Percentiles rank a stretch among this genome's conserved stretches.
Evolutionary conservation across 2,797 vertebrate genomes (phyloP).

Genomic region (Chromis chromis): DNA sequence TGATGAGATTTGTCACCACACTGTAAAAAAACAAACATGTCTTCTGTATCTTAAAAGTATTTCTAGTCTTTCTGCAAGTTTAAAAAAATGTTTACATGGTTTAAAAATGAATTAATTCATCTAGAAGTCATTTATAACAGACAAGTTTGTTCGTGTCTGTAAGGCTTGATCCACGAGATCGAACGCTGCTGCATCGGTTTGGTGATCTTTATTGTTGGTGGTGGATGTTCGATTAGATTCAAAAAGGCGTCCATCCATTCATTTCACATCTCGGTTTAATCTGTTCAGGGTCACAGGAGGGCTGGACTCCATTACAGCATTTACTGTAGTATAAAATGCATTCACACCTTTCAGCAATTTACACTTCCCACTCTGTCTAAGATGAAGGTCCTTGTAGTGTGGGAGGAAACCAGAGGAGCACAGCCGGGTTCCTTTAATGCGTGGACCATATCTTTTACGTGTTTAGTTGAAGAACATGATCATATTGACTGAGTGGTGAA

Average conservation of each 20-base stretch:
- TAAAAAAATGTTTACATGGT: too few species aligned
- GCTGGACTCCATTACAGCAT: too few species aligned
- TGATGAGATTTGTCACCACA: too few species aligned
- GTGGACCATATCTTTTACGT: background rate
- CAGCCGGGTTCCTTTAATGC: background rate
- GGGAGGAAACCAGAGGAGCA: background rate
- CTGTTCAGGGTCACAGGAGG: background rate
- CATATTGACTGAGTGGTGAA: background rate
- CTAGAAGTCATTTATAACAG: too few species aligned
- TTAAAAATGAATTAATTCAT: too few species aligned
- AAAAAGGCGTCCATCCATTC: background rate
- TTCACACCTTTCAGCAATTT: slow-evolving; percentile 2
- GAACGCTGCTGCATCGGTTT: too few species aligned
- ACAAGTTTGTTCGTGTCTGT: too few species aligned
- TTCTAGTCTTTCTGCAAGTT: too few species aligned
- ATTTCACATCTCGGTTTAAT: background rate
- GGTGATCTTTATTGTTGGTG: too few species aligned
- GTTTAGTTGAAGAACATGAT: background rate
- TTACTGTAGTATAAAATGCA: background rate
- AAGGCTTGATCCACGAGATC: too few species aligned
- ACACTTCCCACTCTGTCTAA: slow-evolving; percentile 5
- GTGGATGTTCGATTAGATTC: background rate
- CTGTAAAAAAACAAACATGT: too few species aligned
- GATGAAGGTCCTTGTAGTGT: background rate
- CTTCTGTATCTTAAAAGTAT: too few species aligned